Base-by-base conservation (phyloP, 2,113 vertebrate species). In the Chaetops frenatus region DNA sequence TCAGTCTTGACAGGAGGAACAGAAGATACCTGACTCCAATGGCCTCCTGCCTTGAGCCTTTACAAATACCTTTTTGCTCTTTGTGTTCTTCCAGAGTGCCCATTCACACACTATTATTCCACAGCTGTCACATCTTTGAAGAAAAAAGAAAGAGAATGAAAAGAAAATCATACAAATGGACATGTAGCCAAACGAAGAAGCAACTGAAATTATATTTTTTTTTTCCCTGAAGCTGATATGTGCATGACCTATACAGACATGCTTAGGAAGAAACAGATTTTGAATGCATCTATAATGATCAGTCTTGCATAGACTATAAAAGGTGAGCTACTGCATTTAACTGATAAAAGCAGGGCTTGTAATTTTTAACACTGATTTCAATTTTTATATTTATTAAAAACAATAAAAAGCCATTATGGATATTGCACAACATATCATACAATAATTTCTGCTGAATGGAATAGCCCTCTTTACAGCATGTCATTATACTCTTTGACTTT, bases 301-400 rank as follows among this genome's bases (percentile, higher is more conserved):
- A 61, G 33, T 90, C 42, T 76, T 92, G 42, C 33, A 70, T 27
- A 58, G 62, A 44, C 38, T 61, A 44, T 67, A 71, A 94, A 92
- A 86, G 17, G 13, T 79, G 25, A 77, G 72, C 9, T 74, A 85
- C 42, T n/a, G 40, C 19, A 78, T 91, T 83, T 84, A 92, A 74
- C 56, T 72, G 28, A 57, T 81, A 92, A 84, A 94, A 94, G 15
- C 20, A 71, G 17, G 9, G 25, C 9, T 70, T 10, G 45, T 81
- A 47, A 78, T 67, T 71, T 83, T 91, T 80, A 90, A 65, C 35
- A 81, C 12, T 42, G n/a, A 72, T 91, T 95, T 87, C 8, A 42
- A 42, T 88, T 90, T 78, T 90, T 81, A 51, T 88, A 78, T 83
- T 86, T 93, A 86, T 83, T 86, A 80, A 92, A 94, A 97, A 54